phyloP scores from a whole-genome alignment of 2,797 vertebrate genomes.

The Spea hammondii region DNA sequence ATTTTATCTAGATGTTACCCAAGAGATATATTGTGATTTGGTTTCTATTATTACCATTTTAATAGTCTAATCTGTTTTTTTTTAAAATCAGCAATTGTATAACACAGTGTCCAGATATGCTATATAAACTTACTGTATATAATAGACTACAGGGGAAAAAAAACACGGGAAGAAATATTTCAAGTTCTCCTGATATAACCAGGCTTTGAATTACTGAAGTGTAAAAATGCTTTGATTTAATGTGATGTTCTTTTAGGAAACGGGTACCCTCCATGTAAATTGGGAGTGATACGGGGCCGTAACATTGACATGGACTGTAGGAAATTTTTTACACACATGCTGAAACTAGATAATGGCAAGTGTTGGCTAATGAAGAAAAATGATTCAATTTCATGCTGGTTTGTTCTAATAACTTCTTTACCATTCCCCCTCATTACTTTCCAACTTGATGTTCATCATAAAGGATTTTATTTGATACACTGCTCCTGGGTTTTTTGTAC shows the following conservation, averaged over 20 bases:
- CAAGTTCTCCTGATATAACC: constrained; percentile 12
- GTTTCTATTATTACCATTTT: too few species aligned
- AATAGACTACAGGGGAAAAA: too few species aligned
- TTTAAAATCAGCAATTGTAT: too few species aligned
- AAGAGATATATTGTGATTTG: too few species aligned
- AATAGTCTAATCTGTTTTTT: too few species aligned
- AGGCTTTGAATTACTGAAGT: constrained; percentile 34
- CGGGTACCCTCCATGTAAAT: constrained; percentile 31
- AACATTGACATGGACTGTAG: constrained; percentile 26
- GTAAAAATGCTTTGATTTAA: constrained; percentile 42
- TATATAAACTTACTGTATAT: too few species aligned
- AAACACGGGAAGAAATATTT: constrained; percentile 9
- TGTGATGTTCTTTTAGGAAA: constrained; percentile 26
- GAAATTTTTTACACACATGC: background rate
- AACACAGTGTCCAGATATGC: too few species aligned
- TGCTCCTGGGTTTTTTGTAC: background rate
- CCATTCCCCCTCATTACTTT: constrained; percentile 59
- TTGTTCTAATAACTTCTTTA: constrained; percentile 60
- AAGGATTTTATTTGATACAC: constrained; percentile 51
- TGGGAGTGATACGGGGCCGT: constrained; percentile 15
- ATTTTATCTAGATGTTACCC: too few species aligned
- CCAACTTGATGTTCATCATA: constrained; percentile 52
- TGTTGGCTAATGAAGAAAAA: constrained; percentile 60
- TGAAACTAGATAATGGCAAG: constrained; percentile 33
- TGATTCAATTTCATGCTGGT: constrained; percentile 48